These are phyloP conservation scores for Silurus glanis DNA, from an alignment of 2,113 vertebrate species.

Conservation along the genomic window DNA sequence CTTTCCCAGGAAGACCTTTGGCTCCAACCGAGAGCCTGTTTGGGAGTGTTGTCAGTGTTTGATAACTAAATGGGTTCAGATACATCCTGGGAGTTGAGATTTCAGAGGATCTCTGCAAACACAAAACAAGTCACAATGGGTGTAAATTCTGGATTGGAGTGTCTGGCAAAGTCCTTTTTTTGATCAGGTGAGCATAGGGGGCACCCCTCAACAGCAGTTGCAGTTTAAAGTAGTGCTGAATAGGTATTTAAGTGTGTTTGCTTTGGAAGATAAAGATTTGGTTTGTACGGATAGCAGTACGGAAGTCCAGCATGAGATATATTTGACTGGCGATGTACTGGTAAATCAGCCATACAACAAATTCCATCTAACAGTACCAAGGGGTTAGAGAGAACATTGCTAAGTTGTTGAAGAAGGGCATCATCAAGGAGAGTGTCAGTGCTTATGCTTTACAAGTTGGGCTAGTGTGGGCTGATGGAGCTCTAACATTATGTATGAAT, in stretches of 20 bases:
- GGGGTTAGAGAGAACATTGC: too few relatives aligned
- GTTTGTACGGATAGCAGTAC: too few relatives aligned
- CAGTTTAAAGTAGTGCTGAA: neutral
- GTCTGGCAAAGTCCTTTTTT: too few relatives aligned
- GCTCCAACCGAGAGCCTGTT: neutral
- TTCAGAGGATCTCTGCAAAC: neutral
- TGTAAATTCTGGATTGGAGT: neutral
- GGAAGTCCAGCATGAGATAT: too few relatives aligned
- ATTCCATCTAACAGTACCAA: too few relatives aligned
- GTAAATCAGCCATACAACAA: too few relatives aligned
- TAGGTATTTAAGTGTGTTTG: constrained; percentile 20
- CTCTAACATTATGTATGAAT: constrained; percentile 9
- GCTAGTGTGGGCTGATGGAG: neutral
- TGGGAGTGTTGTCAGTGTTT: neutral
- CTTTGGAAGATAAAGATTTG: constrained; percentile 3
- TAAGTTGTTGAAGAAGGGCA: too few relatives aligned
- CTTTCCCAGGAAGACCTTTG: constrained; percentile 1
- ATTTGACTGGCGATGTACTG: too few relatives aligned
- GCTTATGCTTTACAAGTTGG: too few relatives aligned
- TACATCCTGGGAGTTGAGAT: neutral
- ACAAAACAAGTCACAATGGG: neutral
- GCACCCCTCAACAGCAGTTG: neutral
- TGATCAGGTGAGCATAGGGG: neutral
- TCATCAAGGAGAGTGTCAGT: constrained; percentile 15
- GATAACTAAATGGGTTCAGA: neutral